These are phyloP conservation scores for Lagorchestes hirsutus DNA, from an alignment of 2,797 vertebrate species.

Conservation along the genomic window DNA sequence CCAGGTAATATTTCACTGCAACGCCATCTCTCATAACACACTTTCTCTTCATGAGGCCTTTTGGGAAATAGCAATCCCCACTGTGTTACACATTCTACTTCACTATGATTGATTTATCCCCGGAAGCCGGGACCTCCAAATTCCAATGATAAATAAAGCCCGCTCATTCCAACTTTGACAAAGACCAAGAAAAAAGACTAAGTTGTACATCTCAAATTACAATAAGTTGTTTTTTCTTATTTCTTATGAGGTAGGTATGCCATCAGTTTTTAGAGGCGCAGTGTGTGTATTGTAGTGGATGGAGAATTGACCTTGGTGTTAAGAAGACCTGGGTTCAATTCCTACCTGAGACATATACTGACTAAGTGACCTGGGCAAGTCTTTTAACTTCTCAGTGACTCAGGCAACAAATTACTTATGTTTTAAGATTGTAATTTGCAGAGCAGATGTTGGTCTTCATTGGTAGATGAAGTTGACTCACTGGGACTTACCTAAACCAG, in stretches of 20 bases:
- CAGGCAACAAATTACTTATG: background rate
- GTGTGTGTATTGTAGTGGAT: background rate
- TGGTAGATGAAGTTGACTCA: background rate
- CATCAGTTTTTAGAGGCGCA: background rate
- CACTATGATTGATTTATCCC: background rate
- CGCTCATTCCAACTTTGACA: background rate
- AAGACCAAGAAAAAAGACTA: background rate
- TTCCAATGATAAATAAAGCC: background rate
- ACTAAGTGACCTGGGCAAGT: background rate
- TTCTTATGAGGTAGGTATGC: background rate
- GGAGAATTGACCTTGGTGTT: background rate
- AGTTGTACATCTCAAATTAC: background rate
- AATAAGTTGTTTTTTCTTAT: background rate
- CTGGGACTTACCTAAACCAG: background rate
- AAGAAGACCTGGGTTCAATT: background rate
- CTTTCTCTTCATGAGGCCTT: background rate
- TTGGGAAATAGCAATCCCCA: background rate
- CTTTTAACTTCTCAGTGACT: background rate
- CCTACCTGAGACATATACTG: background rate
- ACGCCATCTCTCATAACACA: background rate
- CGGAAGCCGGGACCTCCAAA: background rate
- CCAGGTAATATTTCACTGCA: slow-evolving; percentile 20
- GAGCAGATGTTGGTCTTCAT: background rate
- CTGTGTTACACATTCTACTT: background rate
- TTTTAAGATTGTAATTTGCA: background rate